Base-by-base conservation (phyloP, 2,113 vertebrate species). In the Dascyllus trimaculatus region DNA sequence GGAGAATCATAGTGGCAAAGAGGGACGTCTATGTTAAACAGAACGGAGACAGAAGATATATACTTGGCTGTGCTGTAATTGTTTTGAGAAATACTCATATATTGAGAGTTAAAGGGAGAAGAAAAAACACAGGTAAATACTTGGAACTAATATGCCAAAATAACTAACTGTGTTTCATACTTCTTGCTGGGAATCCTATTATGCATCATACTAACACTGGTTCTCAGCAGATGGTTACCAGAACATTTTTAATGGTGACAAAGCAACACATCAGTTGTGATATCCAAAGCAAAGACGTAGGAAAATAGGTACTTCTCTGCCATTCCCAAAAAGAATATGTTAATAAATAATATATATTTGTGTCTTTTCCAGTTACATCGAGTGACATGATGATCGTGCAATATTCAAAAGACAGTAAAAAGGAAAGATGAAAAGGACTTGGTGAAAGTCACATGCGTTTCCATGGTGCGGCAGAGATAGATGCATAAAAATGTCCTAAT, bases 1-100 rank as follows among this genome's bases (percentile, higher is more conserved):
- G 65, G 68, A 84, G 86, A 91, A 92, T 88, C 88, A 89, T 85
- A 72, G 89, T 68, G 90, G 82, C 83, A 70, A 88, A 72, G 72
- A 88, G 82, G 87, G 75, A 85, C 65, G 67, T 93, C 77, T 90
- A 84, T 80, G 79, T 83, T 82, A 77, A 82, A 64, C 75, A 70
- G 64, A 84, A 80, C 78, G 76, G 82, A 79, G 84, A 72, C 80
- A 84, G 59, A 90, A 80, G 73, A 86, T 84, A 82, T 86, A 71
- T 86, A 74, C 80, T 75, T 65, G 84, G 76, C 82, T 83, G 81
- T 76, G 86, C 74, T 69, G 78, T 85, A 53, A 73, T 67, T 76
- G 64, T 82, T 78, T 71, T 49, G 66, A 88, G 29, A 87, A 84
- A 54, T 61, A 60, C 66, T 61, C 53, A 61, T 87, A 79, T 89